phyloP scores from a whole-genome alignment of 1,140 invertebrate genomes.

The Zaprionus kolodkinae region DNA sequence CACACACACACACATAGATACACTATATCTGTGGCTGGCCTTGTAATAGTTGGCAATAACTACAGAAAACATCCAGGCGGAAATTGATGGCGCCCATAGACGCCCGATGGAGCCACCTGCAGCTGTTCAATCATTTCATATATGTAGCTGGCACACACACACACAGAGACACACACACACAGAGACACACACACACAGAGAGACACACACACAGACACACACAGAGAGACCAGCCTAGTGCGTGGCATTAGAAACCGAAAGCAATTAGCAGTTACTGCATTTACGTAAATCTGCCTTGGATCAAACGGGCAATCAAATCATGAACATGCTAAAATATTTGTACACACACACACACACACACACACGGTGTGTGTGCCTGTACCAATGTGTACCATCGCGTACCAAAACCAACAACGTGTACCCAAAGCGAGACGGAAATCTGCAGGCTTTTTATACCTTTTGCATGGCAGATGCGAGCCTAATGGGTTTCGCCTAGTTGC shows the following conservation, averaged over 20 bases:
- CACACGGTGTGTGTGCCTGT: neutral
- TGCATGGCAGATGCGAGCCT: neutral
- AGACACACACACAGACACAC: neutral
- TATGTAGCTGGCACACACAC: neutral
- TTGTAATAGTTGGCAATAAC: conserved; percentile 6
- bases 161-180: neutral
- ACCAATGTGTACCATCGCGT: neutral
- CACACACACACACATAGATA: neutral
- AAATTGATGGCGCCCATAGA: neutral
- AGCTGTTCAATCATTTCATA: conserved; percentile 5
- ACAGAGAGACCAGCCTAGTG: neutral
- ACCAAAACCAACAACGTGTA: neutral
- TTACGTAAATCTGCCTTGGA: conserved; percentile 6
- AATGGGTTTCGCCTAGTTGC: conserved; percentile 4
- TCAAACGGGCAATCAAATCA: conserved; percentile 5
- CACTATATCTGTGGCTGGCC: conserved; percentile 2
- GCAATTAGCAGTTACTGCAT: conserved; percentile 6
- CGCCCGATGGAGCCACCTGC: neutral
- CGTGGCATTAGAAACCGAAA: conserved; percentile 4
- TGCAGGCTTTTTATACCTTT: neutral
- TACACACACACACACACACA: neutral
- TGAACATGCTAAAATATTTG: conserved; percentile 6
- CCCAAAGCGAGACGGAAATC: neutral
- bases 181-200: neutral
- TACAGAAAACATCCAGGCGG: conserved; percentile 4